Base-by-base conservation (phyloP, 2,888 invertebrate species). In the Microplitis deprimator region DNA sequence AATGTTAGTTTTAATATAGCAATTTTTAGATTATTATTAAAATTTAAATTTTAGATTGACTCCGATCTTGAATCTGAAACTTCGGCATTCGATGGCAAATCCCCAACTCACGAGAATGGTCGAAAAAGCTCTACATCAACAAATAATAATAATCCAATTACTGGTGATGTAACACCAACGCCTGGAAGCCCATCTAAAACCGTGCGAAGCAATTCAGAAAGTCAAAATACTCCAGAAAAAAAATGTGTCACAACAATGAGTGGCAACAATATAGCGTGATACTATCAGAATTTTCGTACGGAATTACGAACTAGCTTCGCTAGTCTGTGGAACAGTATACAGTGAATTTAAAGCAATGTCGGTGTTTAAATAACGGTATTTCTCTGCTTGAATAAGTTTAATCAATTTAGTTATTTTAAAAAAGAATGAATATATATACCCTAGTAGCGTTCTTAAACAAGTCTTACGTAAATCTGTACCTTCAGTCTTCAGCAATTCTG, bases 41-140 rank as follows among this genome's bases (percentile, higher is more conserved):
- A 8, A 39, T 38, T 17, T 17, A 20, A 73, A 20, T 16, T 50
- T 17, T 91, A 93, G 91, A 90, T 92, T 82, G 93, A 93, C 85
- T 91, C 92, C 77, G 93, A 93, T 86, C 90, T 93, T 79, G 93
- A 93, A 82, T 92, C 92, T 84, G 93, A 93, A 83, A 91, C 91
- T 78, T 91, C 92, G 80, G 92, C 92, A n/a, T 92, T 92, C 85
- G 93, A 93, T 83, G 92, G 92, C 8, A 91, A 92, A 80, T 91
- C 92, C 61, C 91, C 91, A 61, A 89, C 90, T 8, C 86, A 91
- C n/a, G 91, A 91, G 68, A 90, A 89, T 78, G 88, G 88, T 3
- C 84, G 89, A 59, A 86, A 91, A 64, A 88, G 92, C 76, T 92
- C 92, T 62, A 91, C 92, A 67, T 89, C 89, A 77, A 87, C 89